These are phyloP conservation scores for Achatina immaculata DNA, from an alignment of 1,140 invertebrate genomes.

Conservation along the genomic window DNA sequence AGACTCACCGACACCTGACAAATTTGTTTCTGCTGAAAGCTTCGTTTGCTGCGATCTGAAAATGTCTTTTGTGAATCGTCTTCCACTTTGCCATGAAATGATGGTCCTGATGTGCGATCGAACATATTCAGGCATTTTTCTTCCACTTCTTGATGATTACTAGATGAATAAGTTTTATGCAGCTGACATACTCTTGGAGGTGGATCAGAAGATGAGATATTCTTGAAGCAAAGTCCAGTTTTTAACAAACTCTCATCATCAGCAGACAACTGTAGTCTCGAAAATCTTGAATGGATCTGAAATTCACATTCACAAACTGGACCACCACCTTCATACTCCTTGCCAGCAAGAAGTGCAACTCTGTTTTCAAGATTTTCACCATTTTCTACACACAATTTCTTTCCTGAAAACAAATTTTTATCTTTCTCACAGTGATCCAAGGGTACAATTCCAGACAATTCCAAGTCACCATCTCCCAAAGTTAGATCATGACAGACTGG, in stretches of 20 bases:
- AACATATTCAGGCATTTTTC: not conserved
- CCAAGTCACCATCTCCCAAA: not conserved
- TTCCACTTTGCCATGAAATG: not conserved
- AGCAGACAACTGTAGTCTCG: not conserved
- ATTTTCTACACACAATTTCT: not conserved
- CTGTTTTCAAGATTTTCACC: not conserved
- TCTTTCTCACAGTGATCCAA: not conserved
- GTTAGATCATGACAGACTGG: constrained; percentile 30
- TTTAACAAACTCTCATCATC: not conserved
- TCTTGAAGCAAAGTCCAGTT: not conserved
- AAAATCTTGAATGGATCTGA: not conserved
- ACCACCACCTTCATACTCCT: not conserved
- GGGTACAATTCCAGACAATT: constrained; percentile 15
- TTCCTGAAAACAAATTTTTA: not conserved
- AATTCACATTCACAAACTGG: not conserved
- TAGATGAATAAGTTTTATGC: no score
- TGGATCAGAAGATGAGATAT: no score
- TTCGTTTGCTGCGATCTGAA: not conserved
- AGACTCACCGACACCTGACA: not conserved
- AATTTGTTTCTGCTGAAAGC: not conserved
- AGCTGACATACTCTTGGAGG: no score
- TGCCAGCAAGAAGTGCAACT: not conserved
- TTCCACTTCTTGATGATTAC: no score
- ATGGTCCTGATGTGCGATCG: not conserved
- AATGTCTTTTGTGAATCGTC: not conserved